phyloP scores from a whole-genome alignment of 2,888 invertebrate species.

The Venusia cambrica region DNA sequence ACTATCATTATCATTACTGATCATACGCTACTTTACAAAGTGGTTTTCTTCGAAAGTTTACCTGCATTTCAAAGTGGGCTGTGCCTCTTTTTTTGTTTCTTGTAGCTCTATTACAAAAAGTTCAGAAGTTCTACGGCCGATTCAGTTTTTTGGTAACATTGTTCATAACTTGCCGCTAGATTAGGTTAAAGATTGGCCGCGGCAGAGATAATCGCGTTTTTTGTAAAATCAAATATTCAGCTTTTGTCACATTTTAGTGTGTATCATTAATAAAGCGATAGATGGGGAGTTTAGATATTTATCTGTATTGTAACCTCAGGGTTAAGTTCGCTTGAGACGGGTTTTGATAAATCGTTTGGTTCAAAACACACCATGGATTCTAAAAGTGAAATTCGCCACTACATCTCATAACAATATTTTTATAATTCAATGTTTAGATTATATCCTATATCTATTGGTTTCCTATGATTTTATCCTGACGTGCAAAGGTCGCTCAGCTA shows the following conservation, averaged over 20 bases:
- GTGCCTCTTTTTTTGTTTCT: constrained; percentile 37
- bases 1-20: constrained; percentile 1
- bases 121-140: constrained; percentile 31
- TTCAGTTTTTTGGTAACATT: constrained; percentile 36
- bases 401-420: no score
- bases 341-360: no score
- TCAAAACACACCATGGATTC: no score
- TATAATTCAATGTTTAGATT: no score
- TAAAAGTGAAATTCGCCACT: no score
- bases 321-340: no score
- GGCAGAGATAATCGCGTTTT: constrained; percentile 33
- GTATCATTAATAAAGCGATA: constrained; percentile 5
- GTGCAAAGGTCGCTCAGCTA: no score
- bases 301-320: constrained; percentile 6
- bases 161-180: constrained; percentile 48
- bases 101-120: constrained; percentile 34
- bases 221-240: constrained; percentile 15
- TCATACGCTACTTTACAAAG: constrained; percentile 17
- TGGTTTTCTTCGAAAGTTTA: constrained; percentile 40
- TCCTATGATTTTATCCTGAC: no score
- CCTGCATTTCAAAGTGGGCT: constrained; percentile 51
- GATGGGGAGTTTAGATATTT: constrained; percentile 7
- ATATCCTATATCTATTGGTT: no score
- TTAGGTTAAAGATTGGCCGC: constrained; percentile 43
- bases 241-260: constrained; percentile 10